A percentile compares a stretch with the other conserved stretches of the same genome.
Evolutionary conservation across 2,888 invertebrate species (phyloP).

Genomic region (Drosophila falleni): DNA sequence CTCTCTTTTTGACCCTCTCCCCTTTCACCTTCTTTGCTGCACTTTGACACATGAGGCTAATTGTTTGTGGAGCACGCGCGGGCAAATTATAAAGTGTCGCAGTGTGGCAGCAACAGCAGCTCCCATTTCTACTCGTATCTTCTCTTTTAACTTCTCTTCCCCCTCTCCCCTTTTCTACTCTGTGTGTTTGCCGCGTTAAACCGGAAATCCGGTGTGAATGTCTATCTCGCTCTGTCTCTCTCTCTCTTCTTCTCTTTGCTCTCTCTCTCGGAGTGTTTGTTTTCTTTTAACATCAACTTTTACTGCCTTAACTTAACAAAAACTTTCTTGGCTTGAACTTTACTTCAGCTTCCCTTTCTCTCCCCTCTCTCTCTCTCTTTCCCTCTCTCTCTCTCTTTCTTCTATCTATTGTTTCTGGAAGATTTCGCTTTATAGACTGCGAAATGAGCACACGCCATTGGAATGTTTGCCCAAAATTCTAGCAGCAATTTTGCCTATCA

Average conservation of each 20-base stretch:
- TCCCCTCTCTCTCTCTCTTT: background rate
- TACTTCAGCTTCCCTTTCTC: background rate
- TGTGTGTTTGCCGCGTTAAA: slow-evolving; percentile 55
- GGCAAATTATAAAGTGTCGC: slow-evolving; percentile 72
- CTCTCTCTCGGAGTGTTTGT: slow-evolving; percentile 35
- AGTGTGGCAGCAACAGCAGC: slow-evolving; percentile 33
- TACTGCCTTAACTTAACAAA: slow-evolving; percentile 43
- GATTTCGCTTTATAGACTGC: slow-evolving; percentile 9
- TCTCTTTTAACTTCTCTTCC: background rate
- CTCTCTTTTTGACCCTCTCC: background rate
- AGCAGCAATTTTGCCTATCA: slow-evolving; percentile 46
- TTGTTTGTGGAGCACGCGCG: slow-evolving; percentile 65
- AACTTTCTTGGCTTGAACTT: slow-evolving; percentile 52
- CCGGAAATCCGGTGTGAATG: slow-evolving; percentile 67
- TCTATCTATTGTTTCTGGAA: slow-evolving; percentile 30
- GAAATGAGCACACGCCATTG: slow-evolving; percentile 53
- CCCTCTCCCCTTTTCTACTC: background rate
- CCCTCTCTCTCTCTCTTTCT: slow-evolving; percentile 45
- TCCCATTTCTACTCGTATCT: background rate
- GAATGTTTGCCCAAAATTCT: slow-evolving; percentile 50
- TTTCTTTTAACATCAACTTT: slow-evolving; percentile 59
- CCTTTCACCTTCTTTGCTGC: slow-evolving; percentile 34
- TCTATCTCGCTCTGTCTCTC: slow-evolving; percentile 13
- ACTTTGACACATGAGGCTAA: slow-evolving; percentile 78
- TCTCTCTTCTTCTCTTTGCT: slow-evolving; percentile 4